Conservation (phyloP, 2,797 vertebrate species). For the Semaprochilodus insignis region DNA sequence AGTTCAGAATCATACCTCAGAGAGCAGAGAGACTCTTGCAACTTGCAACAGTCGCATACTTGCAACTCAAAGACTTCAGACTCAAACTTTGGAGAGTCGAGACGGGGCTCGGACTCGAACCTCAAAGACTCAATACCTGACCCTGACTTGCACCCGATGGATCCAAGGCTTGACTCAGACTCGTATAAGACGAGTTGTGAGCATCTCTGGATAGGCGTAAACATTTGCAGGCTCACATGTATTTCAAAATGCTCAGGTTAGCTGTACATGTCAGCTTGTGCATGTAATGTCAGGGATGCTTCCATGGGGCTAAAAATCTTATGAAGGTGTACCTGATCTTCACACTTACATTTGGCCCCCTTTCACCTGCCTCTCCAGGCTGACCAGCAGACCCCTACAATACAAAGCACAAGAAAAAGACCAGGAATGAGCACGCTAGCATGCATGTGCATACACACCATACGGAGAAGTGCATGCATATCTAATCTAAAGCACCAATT, state of each 20-base stretch:
- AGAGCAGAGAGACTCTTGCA: too few species aligned
- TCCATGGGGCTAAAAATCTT: neutral
- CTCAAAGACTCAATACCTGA: too few species aligned
- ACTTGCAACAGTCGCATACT: too few species aligned
- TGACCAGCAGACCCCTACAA: slow-evolving; percentile 88
- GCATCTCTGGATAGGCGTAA: too few species aligned
- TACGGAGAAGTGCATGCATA: neutral
- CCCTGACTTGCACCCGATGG: too few species aligned
- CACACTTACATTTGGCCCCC: slow-evolving; percentile 86
- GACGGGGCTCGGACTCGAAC: too few species aligned
- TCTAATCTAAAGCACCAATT: neutral
- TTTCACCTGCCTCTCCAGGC: slow-evolving; percentile 82
- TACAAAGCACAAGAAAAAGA: slow-evolving; percentile 10
- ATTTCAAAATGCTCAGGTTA: neutral
- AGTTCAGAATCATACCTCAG: too few species aligned
- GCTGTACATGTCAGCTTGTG: neutral
- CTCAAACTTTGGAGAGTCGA: too few species aligned
- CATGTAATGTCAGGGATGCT: neutral
- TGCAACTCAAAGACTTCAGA: too few species aligned
- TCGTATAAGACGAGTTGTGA: too few species aligned
- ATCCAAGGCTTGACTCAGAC: too few species aligned
- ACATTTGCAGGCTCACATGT: too few species aligned
- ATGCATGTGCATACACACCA: slow-evolving; percentile 1
- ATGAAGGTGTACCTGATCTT: neutral
- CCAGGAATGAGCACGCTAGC: neutral